phyloP scores from a whole-genome alignment of 2,113 vertebrate genomes.

The Plecotus auritus region DNA sequence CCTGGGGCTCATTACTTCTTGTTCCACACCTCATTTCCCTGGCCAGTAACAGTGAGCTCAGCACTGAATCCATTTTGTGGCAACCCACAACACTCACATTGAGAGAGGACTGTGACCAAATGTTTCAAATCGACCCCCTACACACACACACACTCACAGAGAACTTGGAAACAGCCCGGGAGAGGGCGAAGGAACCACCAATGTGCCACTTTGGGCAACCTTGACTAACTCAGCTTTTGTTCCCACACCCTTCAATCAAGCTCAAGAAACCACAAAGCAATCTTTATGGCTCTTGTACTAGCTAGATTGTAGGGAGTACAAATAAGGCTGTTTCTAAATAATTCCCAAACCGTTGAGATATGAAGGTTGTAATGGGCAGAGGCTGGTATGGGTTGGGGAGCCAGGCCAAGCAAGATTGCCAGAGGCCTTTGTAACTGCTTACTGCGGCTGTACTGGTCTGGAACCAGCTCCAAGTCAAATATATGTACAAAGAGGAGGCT shows the following conservation, averaged over 20 bases:
- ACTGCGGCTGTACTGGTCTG: background rate
- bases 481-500: conserved; percentile 15
- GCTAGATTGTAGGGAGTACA: conserved; percentile 29
- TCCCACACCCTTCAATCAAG: conserved; percentile 32
- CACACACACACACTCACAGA: background rate
- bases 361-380: conserved; percentile 8
- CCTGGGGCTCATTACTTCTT: background rate
- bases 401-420: background rate
- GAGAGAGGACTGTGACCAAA: background rate
- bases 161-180: background rate
- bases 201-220: background rate
- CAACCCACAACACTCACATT: background rate
- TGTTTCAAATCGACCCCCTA: background rate
- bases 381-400: background rate
- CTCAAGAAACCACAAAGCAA: conserved; percentile 25
- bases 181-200: background rate
- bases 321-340: conserved; percentile 51
- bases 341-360: conserved; percentile 39
- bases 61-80: background rate
- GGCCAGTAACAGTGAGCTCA: background rate
- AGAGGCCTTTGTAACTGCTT: conserved; percentile 34
- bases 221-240: background rate
- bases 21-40: background rate
- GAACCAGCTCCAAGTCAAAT: conserved; percentile 70
- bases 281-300: conserved; percentile 43